A percentile compares a stretch with the other conserved stretches of the same genome.
Evolutionary conservation across 2,797 vertebrate genomes (phyloP).

Genomic region (Iguana delicatissima): DNA sequence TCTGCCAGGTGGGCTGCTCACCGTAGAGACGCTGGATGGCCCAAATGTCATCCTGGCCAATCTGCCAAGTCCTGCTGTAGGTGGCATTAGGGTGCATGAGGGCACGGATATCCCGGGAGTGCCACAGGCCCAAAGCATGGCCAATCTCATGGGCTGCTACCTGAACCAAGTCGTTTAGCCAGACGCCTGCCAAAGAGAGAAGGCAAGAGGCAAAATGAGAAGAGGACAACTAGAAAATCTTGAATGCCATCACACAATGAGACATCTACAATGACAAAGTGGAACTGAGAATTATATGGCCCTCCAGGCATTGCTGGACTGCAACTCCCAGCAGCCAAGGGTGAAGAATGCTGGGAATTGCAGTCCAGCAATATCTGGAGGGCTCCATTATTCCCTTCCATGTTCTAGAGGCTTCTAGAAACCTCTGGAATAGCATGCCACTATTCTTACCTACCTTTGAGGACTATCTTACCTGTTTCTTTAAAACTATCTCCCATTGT

Average conservation of each 20-base stretch:
- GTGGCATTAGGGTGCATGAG: conserved; percentile 90
- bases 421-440: neutral
- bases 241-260: too few species aligned
- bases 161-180: conserved; percentile 89
- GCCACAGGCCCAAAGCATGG: conserved; percentile 88
- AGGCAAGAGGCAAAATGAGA: neutral
- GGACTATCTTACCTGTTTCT: neutral
- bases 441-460: neutral
- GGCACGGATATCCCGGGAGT: conserved; percentile 82
- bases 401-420: neutral
- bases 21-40: conserved; percentile 88
- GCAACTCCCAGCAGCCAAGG: too few species aligned
- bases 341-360: too few species aligned
- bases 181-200: conserved; percentile 79
- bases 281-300: too few species aligned
- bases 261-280: neutral
- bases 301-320: too few species aligned
- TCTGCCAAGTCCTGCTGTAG: conserved; percentile 83
- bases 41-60: conserved; percentile 86
- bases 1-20: conserved; percentile 47
- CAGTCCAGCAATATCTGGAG: too few species aligned
- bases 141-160: conserved; percentile 89
- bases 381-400: too few species aligned
- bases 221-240: neutral
- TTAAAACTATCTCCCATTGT: too few species aligned